Base-by-base conservation (phyloP, 2,888 invertebrate species). In the Orthosia gothica region DNA sequence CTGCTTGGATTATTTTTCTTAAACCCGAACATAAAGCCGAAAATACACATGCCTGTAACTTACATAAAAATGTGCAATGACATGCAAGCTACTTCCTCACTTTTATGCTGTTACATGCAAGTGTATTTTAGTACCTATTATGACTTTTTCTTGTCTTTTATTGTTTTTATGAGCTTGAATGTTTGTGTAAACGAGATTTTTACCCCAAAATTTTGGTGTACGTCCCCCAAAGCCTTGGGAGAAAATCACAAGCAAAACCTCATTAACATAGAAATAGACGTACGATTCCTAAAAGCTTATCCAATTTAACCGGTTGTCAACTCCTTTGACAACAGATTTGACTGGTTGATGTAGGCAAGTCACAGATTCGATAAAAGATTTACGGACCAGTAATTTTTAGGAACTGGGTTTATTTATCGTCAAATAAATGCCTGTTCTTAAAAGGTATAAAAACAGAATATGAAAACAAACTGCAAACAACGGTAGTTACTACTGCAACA, bases 301-400 rank as follows among this genome's bases (percentile, higher is more conserved):
- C 55, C 74, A 76, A 76, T 80, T 80, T 55, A 49, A 64, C 20
- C 18, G 59, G 59, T 73, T 73, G 80, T 59, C 59, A 73, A 64
- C 13, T 16, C 49, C n/a, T 58, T 64, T 73, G 49, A 58, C 49
- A 54, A 49, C 26, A 52, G 13, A 54, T 73, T 64, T 64, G 80
- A 64, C 13, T 54, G 47, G 40, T 20, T 73, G 47, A 26, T 63
- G 32, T 49, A 57, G 55, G 11, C 50, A 57, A 20, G 54, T 23
- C 15, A 49, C 20, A 7, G 26, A 57, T 26, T 55, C 0, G 16
- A 49, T 49, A 23, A n/a, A 20, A 52, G 7, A 61, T 61, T 69
- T 15, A 49, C 15, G 16, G 58, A 52, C 23, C 23, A 11, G 5
- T 64, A 40, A 55, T 2, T 45, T 71, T 45, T 3, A 23, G 13